Conservation (phyloP, 2,888 invertebrate genomes). For the Plagiodera versicolora region DNA sequence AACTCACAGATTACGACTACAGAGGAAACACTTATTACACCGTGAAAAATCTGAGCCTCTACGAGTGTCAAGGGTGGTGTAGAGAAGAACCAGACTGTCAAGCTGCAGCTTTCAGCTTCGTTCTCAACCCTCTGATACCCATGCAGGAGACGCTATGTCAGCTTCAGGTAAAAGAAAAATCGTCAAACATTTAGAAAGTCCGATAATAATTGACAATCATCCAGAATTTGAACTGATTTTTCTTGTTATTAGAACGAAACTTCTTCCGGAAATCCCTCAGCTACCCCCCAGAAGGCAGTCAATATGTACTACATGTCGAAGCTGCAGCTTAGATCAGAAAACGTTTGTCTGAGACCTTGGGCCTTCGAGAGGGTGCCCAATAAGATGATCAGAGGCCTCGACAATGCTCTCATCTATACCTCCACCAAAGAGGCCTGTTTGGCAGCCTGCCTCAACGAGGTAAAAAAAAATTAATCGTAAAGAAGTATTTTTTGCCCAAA, state of each 20-base stretch:
- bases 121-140: constrained; percentile 87
- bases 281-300: constrained; percentile 79
- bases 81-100: constrained; percentile 89
- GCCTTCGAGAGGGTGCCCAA: constrained; percentile 92
- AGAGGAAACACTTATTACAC: constrained; percentile 90
- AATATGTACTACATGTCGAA: constrained; percentile 97
- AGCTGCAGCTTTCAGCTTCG: constrained; percentile 91
- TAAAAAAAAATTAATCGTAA: too few species aligned
- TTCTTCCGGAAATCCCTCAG: constrained; percentile 85
- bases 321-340: constrained; percentile 85
- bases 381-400: constrained; percentile 86
- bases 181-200: neutral
- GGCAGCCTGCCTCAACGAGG: constrained; percentile 90
- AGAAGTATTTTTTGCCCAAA: too few species aligned
- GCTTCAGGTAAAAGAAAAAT: constrained; percentile 50
- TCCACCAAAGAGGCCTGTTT: constrained; percentile 93
- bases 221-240: too few species aligned
- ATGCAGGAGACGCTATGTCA: constrained; percentile 61
- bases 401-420: constrained; percentile 90
- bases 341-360: constrained; percentile 90
- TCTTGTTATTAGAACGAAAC: constrained; percentile 76
- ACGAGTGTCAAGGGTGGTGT: constrained; percentile 96
- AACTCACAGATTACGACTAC: constrained; percentile 90
- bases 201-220: too few species aligned
- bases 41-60: constrained; percentile 86